These are phyloP conservation scores for Bombus consobrinus DNA, from an alignment of 1,140 invertebrate genomes.

Conservation along the genomic window DNA sequence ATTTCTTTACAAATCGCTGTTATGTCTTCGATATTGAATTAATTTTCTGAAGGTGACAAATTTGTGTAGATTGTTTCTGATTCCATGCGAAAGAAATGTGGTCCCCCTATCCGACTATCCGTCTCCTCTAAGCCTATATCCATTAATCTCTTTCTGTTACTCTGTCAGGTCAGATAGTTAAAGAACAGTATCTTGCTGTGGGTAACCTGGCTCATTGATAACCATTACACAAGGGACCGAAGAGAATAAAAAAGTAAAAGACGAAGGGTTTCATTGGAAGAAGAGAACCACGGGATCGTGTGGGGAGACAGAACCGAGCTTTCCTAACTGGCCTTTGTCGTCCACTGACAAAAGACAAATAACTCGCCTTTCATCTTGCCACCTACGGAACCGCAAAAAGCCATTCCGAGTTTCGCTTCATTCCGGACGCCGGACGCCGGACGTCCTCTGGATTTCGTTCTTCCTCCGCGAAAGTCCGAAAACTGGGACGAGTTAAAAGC, in stretches of 20 bases:
- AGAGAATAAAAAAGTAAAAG: neutral
- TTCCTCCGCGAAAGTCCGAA: slow-evolving; percentile 5
- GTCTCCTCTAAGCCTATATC: too few species aligned
- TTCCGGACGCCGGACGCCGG: slow-evolving; percentile 35
- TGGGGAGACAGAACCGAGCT: neutral
- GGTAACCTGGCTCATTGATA: neutral
- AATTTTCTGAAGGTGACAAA: too few species aligned
- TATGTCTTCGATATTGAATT: too few species aligned
- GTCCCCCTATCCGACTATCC: neutral
- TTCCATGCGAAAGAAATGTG: neutral
- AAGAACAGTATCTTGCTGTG: neutral
- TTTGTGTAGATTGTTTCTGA: too few species aligned
- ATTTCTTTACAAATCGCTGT: neutral
- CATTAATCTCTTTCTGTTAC: too few species aligned
- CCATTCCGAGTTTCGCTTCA: slow-evolving; percentile 36
- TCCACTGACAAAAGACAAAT: slow-evolving; percentile 47
- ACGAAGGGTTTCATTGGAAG: neutral
- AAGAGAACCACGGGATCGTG: neutral
- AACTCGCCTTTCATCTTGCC: slow-evolving; percentile 51
- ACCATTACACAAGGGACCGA: neutral
- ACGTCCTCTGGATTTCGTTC: slow-evolving; percentile 50
- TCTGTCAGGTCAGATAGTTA: neutral
- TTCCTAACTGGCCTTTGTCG: slow-evolving; percentile 45
- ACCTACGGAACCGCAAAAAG: slow-evolving; percentile 47
- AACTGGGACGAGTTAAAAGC: slow-evolving; percentile 36